Percentiles rank a stretch among this genome's conserved stretches.
Conservation (phyloP, 1,140 invertebrate species). For the Acromyrmex heyeri region DNA sequence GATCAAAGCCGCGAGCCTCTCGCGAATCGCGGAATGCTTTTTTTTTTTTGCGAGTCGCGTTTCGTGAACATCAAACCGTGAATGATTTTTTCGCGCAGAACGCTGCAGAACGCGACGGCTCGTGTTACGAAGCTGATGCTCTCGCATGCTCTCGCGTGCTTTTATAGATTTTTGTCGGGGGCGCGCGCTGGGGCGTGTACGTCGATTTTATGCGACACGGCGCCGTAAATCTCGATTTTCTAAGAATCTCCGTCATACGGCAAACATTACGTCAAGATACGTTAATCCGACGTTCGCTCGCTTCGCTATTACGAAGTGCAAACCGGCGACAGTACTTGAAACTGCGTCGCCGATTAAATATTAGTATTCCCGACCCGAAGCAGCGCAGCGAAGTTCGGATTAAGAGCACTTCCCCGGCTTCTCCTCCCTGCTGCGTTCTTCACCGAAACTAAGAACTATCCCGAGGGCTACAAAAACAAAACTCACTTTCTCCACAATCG, state of each 20-base stretch:
- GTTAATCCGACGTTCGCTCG: constrained; percentile 54
- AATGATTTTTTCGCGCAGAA: constrained; percentile 47
- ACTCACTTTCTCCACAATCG: constrained; percentile 38
- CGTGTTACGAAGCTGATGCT: constrained; percentile 23
- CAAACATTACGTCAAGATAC: constrained; percentile 64
- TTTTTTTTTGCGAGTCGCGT: constrained; percentile 9
- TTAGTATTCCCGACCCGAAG: constrained; percentile 61
- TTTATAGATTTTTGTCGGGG: constrained; percentile 56
- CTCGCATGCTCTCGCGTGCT: not conserved
- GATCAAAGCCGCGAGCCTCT: not conserved
- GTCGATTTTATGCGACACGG: constrained; percentile 53
- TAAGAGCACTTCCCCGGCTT: constrained; percentile 47
- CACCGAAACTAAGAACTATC: constrained; percentile 62
- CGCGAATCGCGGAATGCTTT: not conserved
- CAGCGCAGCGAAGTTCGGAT: constrained; percentile 56
- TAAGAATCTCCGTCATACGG: constrained; percentile 60
- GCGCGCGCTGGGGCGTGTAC: constrained; percentile 16
- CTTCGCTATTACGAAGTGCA: constrained; percentile 52
- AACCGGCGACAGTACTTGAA: constrained; percentile 57
- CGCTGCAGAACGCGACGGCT: not conserved
- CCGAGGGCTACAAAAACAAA: constrained; percentile 45
- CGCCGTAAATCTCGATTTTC: constrained; percentile 63
- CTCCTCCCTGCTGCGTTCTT: not conserved
- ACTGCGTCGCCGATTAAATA: constrained; percentile 62
- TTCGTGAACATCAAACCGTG: constrained; percentile 36